A percentile compares a stretch with the other conserved stretches of the same genome.
phyloP scores from a whole-genome alignment of 2,113 vertebrate species.

The Sinosuthora webbiana region DNA sequence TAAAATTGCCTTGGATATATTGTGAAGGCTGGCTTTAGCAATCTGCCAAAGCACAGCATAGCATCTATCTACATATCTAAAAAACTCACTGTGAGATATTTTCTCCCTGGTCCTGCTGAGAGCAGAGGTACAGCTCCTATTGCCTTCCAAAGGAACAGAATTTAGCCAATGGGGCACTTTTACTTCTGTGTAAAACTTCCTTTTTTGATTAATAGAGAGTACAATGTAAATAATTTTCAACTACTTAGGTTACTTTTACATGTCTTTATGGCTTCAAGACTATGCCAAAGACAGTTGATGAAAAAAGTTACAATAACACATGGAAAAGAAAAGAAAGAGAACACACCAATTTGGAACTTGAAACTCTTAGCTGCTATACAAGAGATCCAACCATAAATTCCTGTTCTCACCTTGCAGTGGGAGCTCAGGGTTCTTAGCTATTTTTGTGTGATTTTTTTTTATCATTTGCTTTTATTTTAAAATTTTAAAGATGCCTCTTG shows the following conservation, averaged over 20 bases:
- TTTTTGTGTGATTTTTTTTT: not conserved
- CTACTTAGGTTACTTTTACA: not conserved
- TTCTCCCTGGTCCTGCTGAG: not conserved
- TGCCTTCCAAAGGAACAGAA: not conserved
- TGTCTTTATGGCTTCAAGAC: not conserved
- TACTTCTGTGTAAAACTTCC: not conserved
- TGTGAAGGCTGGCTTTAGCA: not conserved
- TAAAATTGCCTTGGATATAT: slow-evolving; percentile 1
- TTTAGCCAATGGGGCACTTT: not conserved
- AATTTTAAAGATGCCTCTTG: not conserved
- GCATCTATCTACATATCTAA: not conserved
- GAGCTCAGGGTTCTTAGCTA: not conserved
- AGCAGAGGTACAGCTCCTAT: not conserved
- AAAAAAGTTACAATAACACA: not conserved
- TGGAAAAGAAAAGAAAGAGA: not conserved
- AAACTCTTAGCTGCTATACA: not conserved
- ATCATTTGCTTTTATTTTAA: not conserved
- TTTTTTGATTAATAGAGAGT: not conserved
- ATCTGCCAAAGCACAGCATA: not conserved
- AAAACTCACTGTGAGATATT: not conserved
- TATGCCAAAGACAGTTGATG: not conserved
- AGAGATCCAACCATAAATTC: not conserved
- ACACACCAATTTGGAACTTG: not conserved
- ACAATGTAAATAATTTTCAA: not conserved
- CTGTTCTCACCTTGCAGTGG: not conserved